Conservation (phyloP, 2,888 invertebrate genomes). For the Drosophila vallismaia region DNA sequence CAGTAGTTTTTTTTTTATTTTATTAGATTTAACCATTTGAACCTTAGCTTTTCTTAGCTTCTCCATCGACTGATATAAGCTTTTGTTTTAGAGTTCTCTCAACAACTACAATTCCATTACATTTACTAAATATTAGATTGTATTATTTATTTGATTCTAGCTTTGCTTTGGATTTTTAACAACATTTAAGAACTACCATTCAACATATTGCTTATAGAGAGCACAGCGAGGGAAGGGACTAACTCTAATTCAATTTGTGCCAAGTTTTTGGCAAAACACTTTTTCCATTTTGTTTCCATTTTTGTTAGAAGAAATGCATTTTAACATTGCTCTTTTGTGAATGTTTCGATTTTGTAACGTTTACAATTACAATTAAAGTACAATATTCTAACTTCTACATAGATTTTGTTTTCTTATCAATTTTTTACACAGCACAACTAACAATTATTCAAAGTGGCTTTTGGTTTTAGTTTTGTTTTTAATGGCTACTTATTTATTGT, state of each 20-base stretch:
- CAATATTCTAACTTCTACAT: constrained; percentile 38
- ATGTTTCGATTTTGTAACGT: constrained; percentile 26
- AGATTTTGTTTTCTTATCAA: constrained; percentile 26
- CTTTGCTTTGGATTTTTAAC: constrained; percentile 46
- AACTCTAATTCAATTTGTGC: constrained; percentile 22
- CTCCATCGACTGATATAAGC: constrained; percentile 44
- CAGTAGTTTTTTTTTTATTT: constrained; percentile 24
- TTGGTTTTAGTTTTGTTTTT: constrained; percentile 22
- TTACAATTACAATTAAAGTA: constrained; percentile 24
- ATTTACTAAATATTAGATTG: constrained; percentile 45
- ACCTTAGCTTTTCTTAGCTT: constrained; percentile 2
- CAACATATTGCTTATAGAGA: constrained; percentile 62
- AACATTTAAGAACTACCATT: constrained; percentile 58
- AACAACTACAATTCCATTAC: constrained; percentile 61
- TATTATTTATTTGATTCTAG: constrained; percentile 50
- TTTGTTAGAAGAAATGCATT: constrained; percentile 55
- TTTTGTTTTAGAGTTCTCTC: constrained; percentile 43
- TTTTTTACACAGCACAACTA: constrained; percentile 45
- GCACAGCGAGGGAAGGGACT: constrained; percentile 24
- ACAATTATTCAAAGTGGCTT: constrained; percentile 36
- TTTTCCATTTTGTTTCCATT: constrained; percentile 11
- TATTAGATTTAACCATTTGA: constrained; percentile 39
- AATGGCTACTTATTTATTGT: constrained; percentile 29
- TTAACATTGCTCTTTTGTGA: constrained; percentile 54
- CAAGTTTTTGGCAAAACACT: constrained; percentile 22